Percentiles rank a stretch among this genome's conserved stretches.
These are phyloP conservation scores for Keiferia lycopersicella DNA, from an alignment of 2,888 invertebrate species.

Conservation along the genomic window DNA sequence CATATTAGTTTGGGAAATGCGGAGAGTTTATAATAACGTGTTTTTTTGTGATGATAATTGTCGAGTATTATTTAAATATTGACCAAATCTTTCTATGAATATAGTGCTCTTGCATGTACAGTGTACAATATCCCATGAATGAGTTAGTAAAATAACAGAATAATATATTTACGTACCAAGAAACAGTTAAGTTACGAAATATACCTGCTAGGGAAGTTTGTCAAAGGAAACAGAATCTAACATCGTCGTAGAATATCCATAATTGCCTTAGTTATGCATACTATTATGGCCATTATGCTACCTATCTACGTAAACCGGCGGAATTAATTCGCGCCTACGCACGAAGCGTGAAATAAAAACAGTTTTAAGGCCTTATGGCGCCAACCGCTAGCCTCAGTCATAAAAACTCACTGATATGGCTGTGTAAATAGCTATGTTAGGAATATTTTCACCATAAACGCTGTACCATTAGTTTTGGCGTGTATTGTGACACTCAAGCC, in stretches of 20 bases:
- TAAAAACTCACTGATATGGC: conserved; percentile 39
- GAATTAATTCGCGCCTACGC: conserved; percentile 21
- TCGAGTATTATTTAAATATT: no score
- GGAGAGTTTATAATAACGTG: background rate
- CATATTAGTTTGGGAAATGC: background rate
- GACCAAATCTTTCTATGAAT: no score
- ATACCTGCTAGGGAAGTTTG: background rate
- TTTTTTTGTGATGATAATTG: conserved; percentile 8
- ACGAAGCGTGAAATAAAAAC: conserved; percentile 30
- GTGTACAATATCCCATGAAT: no score
- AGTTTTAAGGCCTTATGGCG: conserved; percentile 26
- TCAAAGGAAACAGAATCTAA: background rate
- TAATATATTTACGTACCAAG: no score
- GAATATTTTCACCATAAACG: conserved; percentile 33
- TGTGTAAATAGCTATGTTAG: conserved; percentile 28
- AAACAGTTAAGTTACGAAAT: no score
- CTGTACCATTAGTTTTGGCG: conserved; percentile 14
- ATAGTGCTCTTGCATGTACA: no score
- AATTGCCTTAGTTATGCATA: background rate
- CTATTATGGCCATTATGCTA: conserved; percentile 2
- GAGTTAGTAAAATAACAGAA: no score
- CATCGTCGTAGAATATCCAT: background rate
- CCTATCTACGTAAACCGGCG: conserved; percentile 1
- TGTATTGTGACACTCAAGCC: conserved; percentile 20
- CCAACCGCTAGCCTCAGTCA: conserved; percentile 22